Evolutionary conservation across 2,113 vertebrate genomes (phyloP), one percentile per base, ranked within the genome.

Genomic region (Petroica traversi): DNA sequence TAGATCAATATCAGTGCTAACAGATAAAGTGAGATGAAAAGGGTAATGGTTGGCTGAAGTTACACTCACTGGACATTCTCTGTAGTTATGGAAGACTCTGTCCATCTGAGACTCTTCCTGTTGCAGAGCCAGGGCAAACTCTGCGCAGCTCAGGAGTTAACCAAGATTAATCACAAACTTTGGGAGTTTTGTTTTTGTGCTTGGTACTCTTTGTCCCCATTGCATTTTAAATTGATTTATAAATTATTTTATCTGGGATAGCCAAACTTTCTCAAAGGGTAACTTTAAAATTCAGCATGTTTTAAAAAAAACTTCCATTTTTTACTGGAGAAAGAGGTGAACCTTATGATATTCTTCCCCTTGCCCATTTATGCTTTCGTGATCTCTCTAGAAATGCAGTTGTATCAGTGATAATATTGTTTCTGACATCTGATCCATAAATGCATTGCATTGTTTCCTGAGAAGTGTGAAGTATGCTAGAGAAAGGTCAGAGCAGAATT

Each of bases 31-130:
- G 58, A 23, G 28, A 85, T 7, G 36, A 59, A 84, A 73, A 64
- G 4, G 5, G 17, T 48, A 59, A 71, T 0, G 0, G 9, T 0
- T 88, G 54, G 28, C 34, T 3, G 2, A 25, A 38, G 12, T 93
- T 24, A 49, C 15, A 24, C 10, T 31, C n/a, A 14, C 31, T 26
- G 5, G 31, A 41, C 9, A 4, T 51, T 75, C 40, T 75, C 20
- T 52, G 52, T 63, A 64, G 7, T 11, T 69, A 9, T 8, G 31
- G 14, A 52, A 88, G 55, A 14, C 38, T 84, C 31, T 67, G 64
- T 10, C 28, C 16, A 38, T 41, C 28, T 61, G 48, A 77, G 13
- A 40, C 63, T 49, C 63, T 34, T 59, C 7, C 11, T 43, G 12
- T 38, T 58, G 34, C 24, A 88, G 19, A 71, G 12, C 18, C 25